Conservation (phyloP, 2,113 vertebrate genomes). For the Mionectes macconnelli region DNA sequence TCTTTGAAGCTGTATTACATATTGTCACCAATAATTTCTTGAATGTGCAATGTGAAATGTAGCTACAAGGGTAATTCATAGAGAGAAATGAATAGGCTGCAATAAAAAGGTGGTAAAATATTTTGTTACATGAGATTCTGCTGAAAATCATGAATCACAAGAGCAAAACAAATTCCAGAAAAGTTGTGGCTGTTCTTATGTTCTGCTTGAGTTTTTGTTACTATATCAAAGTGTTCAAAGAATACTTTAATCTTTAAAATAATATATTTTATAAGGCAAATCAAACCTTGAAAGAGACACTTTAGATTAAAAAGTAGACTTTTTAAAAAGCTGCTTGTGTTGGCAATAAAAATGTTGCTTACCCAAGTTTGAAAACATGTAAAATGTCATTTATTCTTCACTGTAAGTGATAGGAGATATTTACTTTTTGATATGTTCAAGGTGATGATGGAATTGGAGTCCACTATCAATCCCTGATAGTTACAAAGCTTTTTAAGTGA, state of each 20-base stretch:
- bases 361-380: background rate
- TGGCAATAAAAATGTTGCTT: background rate
- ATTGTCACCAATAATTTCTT: background rate
- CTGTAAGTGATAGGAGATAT: background rate
- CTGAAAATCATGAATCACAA: background rate
- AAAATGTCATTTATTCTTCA: background rate
- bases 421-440: slow-evolving; percentile 9
- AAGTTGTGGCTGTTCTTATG: background rate
- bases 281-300: background rate
- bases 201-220: background rate
- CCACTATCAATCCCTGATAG: background rate
- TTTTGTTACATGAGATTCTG: background rate
- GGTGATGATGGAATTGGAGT: background rate
- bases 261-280: background rate
- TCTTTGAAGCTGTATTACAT: background rate
- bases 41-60: background rate
- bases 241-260: slow-evolving; percentile 1
- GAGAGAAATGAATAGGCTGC: background rate
- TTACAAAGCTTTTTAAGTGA: background rate
- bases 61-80: background rate
- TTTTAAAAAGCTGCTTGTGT: background rate
- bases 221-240: background rate
- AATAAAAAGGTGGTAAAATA: background rate
- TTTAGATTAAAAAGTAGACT: background rate
- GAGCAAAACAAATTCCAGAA: background rate